These are phyloP conservation scores for Plusia festucae DNA, from an alignment of 2,888 invertebrate species.

Conservation along the genomic window DNA sequence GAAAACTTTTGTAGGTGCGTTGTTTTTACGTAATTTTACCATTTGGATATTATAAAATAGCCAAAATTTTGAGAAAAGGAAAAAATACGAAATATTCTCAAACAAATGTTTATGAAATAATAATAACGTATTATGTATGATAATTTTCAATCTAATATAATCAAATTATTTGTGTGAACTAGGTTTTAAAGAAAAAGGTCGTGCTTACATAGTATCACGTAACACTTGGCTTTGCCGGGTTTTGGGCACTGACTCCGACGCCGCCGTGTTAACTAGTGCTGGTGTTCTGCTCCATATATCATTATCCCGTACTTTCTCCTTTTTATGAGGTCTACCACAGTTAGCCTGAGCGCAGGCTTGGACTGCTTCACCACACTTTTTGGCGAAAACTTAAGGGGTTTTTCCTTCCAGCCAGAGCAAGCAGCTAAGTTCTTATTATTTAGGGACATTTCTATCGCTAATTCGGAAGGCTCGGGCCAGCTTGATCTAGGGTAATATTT, in stretches of 20 bases:
- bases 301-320: slow-evolving; percentile 56
- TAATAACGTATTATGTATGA: slow-evolving; percentile 54
- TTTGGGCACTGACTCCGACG: no score
- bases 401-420: no score
- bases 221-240: slow-evolving; percentile 57
- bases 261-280: background rate
- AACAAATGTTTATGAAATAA: slow-evolving; percentile 34
- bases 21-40: slow-evolving; percentile 47
- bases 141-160: slow-evolving; percentile 56
- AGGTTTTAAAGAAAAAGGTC: slow-evolving; percentile 56
- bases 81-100: slow-evolving; percentile 37
- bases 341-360: no score
- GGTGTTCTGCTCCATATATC: background rate
- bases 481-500: no score
- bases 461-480: no score
- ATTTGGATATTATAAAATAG: slow-evolving; percentile 32
- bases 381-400: no score
- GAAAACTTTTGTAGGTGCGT: slow-evolving; percentile 16
- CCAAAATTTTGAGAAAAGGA: slow-evolving; percentile 43
- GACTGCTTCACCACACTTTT: no score
- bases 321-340: no score
- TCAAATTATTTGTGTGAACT: slow-evolving; percentile 63
- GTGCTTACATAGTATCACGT: slow-evolving; percentile 59
- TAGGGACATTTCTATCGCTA: no score
- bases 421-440: no score